These are phyloP conservation scores for Geopemphigus sp. DNA, from an alignment of 1,140 invertebrate species.

Conservation along the genomic window DNA sequence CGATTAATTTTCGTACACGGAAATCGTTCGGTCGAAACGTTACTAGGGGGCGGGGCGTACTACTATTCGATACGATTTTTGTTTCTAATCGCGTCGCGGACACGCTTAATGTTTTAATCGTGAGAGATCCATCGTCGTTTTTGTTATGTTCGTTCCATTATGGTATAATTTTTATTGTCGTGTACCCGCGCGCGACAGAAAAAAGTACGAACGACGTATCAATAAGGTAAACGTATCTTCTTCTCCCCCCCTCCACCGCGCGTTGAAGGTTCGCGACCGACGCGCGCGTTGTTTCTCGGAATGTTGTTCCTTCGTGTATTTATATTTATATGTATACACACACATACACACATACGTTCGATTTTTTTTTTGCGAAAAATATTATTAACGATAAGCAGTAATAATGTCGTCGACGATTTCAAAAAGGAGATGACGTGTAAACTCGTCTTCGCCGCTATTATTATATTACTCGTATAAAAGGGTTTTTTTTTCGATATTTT, in stretches of 20 bases:
- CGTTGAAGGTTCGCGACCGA: not conserved
- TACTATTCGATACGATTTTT: not conserved
- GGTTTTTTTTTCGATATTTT: slow-evolving; percentile 13
- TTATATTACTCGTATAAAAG: slow-evolving; percentile 28
- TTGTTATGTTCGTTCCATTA: not conserved
- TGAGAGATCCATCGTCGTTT: not conserved
- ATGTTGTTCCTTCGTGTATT: slow-evolving; percentile 19
- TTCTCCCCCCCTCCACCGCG: no score
- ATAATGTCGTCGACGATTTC: slow-evolving; percentile 37
- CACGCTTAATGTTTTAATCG: not conserved
- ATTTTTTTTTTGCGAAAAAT: no score
- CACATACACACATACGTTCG: no score
- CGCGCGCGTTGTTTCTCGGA: slow-evolving; percentile 24
- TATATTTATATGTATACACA: no score
- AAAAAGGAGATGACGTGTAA: slow-evolving; percentile 42
- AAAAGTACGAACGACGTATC: no score
- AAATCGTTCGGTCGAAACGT: no score
- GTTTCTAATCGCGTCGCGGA: no score
- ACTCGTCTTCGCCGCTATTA: slow-evolving; percentile 25
- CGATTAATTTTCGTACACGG: not conserved
- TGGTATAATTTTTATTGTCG: not conserved
- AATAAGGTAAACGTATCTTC: no score
- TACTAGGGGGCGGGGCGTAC: no score
- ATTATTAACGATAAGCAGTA: slow-evolving; percentile 28
- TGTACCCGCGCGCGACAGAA: not conserved